Evolutionary conservation across 2,888 invertebrate genomes (phyloP), one percentile per base, ranked within the genome.

Genomic region (Trachelus iudaicus): DNA sequence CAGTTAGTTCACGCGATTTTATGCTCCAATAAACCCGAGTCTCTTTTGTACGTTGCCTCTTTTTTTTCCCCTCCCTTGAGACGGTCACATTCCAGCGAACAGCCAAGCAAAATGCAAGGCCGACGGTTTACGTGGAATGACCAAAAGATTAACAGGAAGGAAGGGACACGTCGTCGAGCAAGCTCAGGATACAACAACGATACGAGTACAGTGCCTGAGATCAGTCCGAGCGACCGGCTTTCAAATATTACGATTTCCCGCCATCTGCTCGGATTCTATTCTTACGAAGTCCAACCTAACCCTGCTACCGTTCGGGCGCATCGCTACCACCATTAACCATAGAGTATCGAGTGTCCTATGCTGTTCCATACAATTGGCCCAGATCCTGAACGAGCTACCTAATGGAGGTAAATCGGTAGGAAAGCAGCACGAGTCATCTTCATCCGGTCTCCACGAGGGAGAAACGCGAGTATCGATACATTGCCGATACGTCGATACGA

Each of bases 291-390:
- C 15, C 71, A 71, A 23, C 71, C 56, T 56, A 30, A 33, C 15
- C 12, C 4, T 12, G 71, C 31, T 9, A 31, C 13, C 71, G 11
- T 34, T 71, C 31, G 71, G 4, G 71, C 71, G 71, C 71, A 34
- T 71, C 71, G 31, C 31, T 34, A 15, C 71, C 23, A 71, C 71
- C 71, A 34, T 71, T 56, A 56, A 71, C 34, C 34, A 71, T 71
- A 71, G 12, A 34, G 71, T 71, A 71, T 71, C 71, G 71, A 71
- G 71, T 34, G 34, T 71, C 34, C 31, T 23, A 35, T 3, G 30
- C 71, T 30, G 84, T 86, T 84, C 84, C 83, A 87, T 86, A 80
- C 76, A 82, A 87, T 87, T 87, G 85, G 85, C 87, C 87, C 69
- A 77, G 81, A 86, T 87, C 81, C 82, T 79, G 82, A 84, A 81